Evolutionary conservation across 2,113 vertebrate genomes (phyloP).

Genomic region (Andinoacara biseriatus): DNA sequence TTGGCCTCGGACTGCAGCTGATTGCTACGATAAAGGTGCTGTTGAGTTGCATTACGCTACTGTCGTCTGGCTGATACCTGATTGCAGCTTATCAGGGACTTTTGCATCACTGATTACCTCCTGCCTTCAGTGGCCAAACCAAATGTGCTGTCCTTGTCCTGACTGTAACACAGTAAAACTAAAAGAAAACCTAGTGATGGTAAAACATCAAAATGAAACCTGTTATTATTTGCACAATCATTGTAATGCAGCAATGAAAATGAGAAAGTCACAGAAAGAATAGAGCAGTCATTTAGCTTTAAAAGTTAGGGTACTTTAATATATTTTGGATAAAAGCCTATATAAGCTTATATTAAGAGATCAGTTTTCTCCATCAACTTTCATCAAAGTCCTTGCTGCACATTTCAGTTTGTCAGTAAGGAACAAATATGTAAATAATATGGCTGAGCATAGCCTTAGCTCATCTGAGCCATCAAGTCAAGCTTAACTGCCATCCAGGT

Average conservation of each 20-base stretch:
- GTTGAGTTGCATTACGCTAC: slow-evolving; percentile 64
- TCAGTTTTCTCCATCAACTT: neutral
- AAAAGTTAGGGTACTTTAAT: neutral
- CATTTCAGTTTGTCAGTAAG: neutral
- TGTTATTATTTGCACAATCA: neutral
- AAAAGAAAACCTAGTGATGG: slow-evolving; percentile 3
- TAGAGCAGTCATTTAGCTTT: neutral
- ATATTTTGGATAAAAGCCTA: neutral
- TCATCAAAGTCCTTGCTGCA: neutral
- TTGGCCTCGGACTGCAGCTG: slow-evolving; percentile 55
- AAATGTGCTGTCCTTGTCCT: slow-evolving; percentile 20
- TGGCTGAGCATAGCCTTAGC: neutral
- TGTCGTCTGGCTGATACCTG: slow-evolving; percentile 68
- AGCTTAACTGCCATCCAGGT: too few species aligned
- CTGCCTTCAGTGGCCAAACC: slow-evolving; percentile 17
- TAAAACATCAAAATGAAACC: neutral
- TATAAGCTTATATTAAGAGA: neutral
- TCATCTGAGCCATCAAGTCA: too few species aligned
- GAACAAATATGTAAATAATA: neutral
- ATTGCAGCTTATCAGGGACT: slow-evolving; percentile 67
- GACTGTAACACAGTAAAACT: slow-evolving; percentile 10
- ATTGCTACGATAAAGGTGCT: slow-evolving; percentile 61
- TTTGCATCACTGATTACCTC: slow-evolving; percentile 61
- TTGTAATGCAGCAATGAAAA: neutral
- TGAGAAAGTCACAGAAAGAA: neutral